phyloP scores from a whole-genome alignment of 1,140 invertebrate species.

The Pomacea maculata region DNA sequence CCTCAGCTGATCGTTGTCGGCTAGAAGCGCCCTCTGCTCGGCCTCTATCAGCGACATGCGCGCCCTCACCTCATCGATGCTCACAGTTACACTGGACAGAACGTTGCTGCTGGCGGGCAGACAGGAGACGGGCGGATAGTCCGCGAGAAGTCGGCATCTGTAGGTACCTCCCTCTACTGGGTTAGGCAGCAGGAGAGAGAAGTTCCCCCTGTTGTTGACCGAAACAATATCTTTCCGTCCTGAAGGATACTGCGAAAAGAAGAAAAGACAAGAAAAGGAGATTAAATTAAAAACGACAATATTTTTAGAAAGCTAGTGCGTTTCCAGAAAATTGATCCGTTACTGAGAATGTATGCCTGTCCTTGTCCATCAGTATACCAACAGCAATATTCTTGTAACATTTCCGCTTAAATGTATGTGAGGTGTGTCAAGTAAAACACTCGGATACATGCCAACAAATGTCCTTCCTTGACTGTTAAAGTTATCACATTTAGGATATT shows the following conservation, averaged over 20 bases:
- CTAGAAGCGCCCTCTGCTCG: background rate
- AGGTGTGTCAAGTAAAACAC: too few relatives aligned
- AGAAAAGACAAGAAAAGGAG: background rate
- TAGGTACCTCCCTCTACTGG: slow-evolving; percentile 2
- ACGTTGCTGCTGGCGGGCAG: background rate
- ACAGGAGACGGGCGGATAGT: background rate
- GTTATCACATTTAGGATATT: too few relatives aligned
- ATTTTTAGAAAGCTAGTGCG: background rate
- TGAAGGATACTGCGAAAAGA: background rate
- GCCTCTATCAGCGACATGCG: background rate
- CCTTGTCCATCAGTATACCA: background rate
- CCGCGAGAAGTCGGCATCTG: background rate
- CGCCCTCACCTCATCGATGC: background rate
- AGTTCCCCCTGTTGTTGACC: background rate
- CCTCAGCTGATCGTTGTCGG: background rate
- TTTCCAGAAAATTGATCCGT: too few relatives aligned
- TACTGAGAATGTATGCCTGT: too few relatives aligned
- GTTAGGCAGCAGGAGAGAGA: slow-evolving; percentile 1
- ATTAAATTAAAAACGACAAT: background rate
- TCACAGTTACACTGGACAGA: background rate
- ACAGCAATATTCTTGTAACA: background rate
- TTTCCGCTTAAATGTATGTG: background rate
- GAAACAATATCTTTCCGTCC: background rate
- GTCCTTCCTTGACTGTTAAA: too few relatives aligned
- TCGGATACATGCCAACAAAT: too few relatives aligned